Evolutionary conservation across 2,888 invertebrate species (phyloP).

Genomic region (Ennomos quercinarius): DNA sequence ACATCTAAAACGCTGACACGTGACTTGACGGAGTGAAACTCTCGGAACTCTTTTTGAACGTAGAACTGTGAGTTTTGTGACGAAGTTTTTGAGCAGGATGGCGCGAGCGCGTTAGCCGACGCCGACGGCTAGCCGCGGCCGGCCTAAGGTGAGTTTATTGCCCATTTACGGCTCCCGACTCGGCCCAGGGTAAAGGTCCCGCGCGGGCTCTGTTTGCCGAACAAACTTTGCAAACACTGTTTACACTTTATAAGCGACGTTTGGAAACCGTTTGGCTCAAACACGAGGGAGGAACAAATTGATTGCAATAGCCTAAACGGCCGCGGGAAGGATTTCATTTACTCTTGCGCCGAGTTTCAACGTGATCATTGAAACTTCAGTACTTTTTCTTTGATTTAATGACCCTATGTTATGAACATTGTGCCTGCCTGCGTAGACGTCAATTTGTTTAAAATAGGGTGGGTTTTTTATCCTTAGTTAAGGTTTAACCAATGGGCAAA

Average conservation of each 20-base stretch:
- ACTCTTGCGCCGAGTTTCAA: constrained; percentile 32
- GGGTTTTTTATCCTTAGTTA: too few relatives aligned
- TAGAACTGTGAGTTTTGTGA: constrained; percentile 81
- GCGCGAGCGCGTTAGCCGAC: constrained; percentile 77
- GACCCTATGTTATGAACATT: too few relatives aligned
- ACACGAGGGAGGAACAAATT: constrained; percentile 42
- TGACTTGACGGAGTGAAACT: constrained; percentile 79
- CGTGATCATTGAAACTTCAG: background rate
- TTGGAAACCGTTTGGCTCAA: constrained; percentile 51
- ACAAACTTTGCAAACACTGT: constrained; percentile 74
- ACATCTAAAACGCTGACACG: constrained; percentile 81
- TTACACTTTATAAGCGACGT: constrained; percentile 51
- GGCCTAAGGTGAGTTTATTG: constrained; percentile 84
- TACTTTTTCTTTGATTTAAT: too few relatives aligned
- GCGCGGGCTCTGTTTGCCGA: constrained; percentile 65
- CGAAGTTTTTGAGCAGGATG: constrained; percentile 78
- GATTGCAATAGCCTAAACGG: constrained; percentile 55
- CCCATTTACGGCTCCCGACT: constrained; percentile 77
- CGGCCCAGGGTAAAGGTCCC: constrained; percentile 64
- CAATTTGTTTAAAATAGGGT: too few relatives aligned
- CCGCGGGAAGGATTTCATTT: constrained; percentile 34
- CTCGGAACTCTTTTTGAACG: constrained; percentile 61
- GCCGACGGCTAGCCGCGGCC: constrained; percentile 79
- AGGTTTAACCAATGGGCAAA: too few relatives aligned
- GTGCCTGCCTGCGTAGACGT: too few relatives aligned